Conservation (phyloP, 1,140 invertebrate genomes). For the Drosophila persimilis region DNA sequence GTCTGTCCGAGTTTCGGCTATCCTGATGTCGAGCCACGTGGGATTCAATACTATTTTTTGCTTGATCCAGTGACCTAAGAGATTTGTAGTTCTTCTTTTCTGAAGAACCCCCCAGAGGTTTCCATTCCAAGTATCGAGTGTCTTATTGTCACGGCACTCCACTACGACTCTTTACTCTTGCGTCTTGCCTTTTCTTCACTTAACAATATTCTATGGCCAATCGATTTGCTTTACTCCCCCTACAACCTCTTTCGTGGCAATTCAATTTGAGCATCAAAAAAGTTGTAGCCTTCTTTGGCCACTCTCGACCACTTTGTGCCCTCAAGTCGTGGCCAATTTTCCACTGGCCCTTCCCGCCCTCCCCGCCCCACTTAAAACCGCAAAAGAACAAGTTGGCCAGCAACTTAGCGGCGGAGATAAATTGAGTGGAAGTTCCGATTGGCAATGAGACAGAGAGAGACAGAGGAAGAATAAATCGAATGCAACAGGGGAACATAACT, state of each 20-base stretch:
- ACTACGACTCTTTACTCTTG: no score
- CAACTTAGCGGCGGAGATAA: slow-evolving; percentile 40
- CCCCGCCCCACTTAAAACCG: slow-evolving; percentile 37
- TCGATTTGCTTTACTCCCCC: slow-evolving; percentile 13
- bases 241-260: background rate
- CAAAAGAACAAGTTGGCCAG: slow-evolving; percentile 44
- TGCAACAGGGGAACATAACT: slow-evolving; percentile 42
- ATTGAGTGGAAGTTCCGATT: slow-evolving; percentile 58
- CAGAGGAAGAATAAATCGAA: slow-evolving; percentile 27
- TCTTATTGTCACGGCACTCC: no score
- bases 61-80: no score
- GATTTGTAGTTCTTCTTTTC: no score
- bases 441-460: slow-evolving; percentile 7
- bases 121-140: no score
- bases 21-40: no score
- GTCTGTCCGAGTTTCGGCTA: no score
- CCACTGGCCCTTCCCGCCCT: slow-evolving; percentile 1
- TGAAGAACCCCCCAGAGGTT: no score
- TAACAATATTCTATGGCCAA: slow-evolving; percentile 24
- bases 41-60: no score
- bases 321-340: slow-evolving; percentile 38
- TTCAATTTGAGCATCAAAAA: slow-evolving; percentile 54
- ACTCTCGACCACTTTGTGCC: slow-evolving; percentile 11
- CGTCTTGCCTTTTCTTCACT: background rate
- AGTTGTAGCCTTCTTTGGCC: slow-evolving; percentile 22